A percentile compares a stretch with the other conserved stretches of the same genome.
Evolutionary conservation across 2,888 invertebrate genomes (phyloP).

Genomic region (Conops quadrifasciatus): DNA sequence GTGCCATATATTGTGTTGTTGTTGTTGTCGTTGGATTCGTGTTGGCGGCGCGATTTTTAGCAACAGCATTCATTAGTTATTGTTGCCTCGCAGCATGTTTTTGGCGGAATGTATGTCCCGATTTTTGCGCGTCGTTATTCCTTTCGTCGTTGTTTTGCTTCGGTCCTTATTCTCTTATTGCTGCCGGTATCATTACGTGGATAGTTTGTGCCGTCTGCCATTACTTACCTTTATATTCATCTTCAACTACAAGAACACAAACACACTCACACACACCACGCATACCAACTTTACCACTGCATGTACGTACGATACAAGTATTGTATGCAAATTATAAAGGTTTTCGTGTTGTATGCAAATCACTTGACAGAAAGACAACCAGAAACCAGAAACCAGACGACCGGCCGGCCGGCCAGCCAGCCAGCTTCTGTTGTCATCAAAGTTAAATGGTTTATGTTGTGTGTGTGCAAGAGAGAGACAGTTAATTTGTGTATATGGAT

Average conservation of each 20-base stretch:
- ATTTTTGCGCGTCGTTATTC: not conserved
- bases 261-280: slow-evolving; percentile 22
- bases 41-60: not conserved
- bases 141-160: not conserved
- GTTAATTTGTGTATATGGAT: not conserved
- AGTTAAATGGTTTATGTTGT: slow-evolving; percentile 10
- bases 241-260: slow-evolving; percentile 21
- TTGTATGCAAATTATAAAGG: slow-evolving; percentile 56
- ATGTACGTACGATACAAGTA: slow-evolving; percentile 1
- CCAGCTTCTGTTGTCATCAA: slow-evolving; percentile 16
- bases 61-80: slow-evolving; percentile 27
- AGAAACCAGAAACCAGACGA: slow-evolving; percentile 36
- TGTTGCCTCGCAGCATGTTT: not conserved
- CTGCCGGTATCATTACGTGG: not conserved
- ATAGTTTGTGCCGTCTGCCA: slow-evolving; percentile 14
- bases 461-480: not conserved
- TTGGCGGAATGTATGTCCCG: slow-evolving; percentile 15
- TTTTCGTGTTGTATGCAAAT: slow-evolving; percentile 58
- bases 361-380: slow-evolving; percentile 42
- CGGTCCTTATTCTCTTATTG: not conserved
- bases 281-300: slow-evolving; percentile 21
- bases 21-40: slow-evolving; percentile 1
- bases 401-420: not conserved
- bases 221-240: slow-evolving; percentile 42
- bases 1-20: not conserved